phyloP scores from a whole-genome alignment of 2,888 invertebrate species.

The Tachina lurida region DNA sequence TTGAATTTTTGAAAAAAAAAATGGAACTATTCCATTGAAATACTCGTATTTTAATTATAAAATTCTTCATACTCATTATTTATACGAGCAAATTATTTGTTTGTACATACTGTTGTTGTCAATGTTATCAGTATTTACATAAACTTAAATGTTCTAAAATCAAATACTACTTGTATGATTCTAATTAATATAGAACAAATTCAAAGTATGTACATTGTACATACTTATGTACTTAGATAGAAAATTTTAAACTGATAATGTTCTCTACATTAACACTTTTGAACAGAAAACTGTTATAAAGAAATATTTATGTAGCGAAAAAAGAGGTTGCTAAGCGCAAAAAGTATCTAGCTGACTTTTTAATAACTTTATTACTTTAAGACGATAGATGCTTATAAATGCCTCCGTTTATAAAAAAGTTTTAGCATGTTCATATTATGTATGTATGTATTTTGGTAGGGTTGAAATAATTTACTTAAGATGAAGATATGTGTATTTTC shows the following conservation, averaged over 20 bases:
- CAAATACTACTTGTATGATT: conserved; percentile 6
- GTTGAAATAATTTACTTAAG: too few relatives aligned
- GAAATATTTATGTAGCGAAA: background rate
- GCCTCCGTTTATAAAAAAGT: background rate
- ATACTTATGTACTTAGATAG: background rate
- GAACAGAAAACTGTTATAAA: background rate
- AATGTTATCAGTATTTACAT: conserved; percentile 63
- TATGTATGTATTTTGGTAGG: background rate
- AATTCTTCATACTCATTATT: conserved; percentile 4
- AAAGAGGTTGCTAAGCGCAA: conserved; percentile 5
- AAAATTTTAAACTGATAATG: conserved; percentile 30
- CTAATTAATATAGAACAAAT: conserved; percentile 16
- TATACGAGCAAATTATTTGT: conserved; percentile 28
- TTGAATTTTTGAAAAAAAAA: background rate
- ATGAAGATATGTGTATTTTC: too few relatives aligned
- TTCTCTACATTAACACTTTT: conserved; percentile 20
- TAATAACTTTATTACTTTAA: background rate
- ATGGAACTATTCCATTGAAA: background rate
- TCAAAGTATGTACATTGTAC: background rate
- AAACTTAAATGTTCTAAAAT: conserved; percentile 29
- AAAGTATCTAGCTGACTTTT: background rate
- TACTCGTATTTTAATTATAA: conserved; percentile 14
- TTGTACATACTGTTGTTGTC: conserved; percentile 36
- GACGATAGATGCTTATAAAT: background rate
- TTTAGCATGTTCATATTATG: background rate